These are phyloP conservation scores for Chironomus striatipennis DNA, from an alignment of 1,140 invertebrate genomes.

Conservation along the genomic window DNA sequence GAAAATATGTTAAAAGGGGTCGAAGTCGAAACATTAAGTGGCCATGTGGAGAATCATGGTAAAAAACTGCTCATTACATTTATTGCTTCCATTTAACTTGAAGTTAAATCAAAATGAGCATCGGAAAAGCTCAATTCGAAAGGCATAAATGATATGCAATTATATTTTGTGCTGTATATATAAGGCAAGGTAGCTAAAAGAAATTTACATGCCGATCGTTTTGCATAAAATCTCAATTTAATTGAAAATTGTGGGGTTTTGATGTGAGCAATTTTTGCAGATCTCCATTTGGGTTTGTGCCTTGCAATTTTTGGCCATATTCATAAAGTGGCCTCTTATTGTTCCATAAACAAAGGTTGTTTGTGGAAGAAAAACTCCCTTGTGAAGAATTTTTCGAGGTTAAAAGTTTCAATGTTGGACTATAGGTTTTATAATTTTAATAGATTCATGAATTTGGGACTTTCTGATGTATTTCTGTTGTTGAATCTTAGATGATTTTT, in stretches of 20 bases:
- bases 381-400: no score
- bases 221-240: conserved; percentile 5
- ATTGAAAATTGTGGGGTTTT: conserved; percentile 18
- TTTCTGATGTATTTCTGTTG: no score
- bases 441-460: no score
- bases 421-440: no score
- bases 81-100: conserved; percentile 18
- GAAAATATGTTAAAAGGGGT: neutral
- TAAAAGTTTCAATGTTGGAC: no score
- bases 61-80: conserved; percentile 17
- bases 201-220: conserved; percentile 7
- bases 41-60: neutral
- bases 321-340: neutral
- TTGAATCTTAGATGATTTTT: no score
- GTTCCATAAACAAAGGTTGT: no score
- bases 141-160: conserved; percentile 11
- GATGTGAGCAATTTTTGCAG: neutral
- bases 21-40: no score
- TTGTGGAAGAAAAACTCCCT: no score
- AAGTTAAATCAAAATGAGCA: conserved; percentile 22
- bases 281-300: neutral
- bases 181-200: neutral
- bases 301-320: neutral
- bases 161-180: neutral
- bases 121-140: conserved; percentile 10